Conservation (phyloP, 2,113 vertebrate genomes). For the Embiotoca jacksoni region DNA sequence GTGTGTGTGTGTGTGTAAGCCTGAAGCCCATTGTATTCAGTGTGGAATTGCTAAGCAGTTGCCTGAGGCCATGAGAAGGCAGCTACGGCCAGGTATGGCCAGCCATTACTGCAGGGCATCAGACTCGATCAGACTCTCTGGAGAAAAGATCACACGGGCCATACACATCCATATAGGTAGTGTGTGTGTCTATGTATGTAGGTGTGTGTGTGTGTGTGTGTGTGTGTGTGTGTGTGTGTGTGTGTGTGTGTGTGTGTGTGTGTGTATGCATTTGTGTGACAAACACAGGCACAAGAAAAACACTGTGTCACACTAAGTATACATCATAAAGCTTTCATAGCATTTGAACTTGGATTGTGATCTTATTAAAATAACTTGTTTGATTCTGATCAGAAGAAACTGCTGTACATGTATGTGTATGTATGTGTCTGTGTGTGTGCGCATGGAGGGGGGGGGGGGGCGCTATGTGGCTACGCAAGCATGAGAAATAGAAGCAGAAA, state of each 20-base stretch:
- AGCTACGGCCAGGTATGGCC: conserved; percentile 82
- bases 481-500: conserved; percentile 25
- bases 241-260: conserved; percentile 48
- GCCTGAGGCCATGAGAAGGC: conserved; percentile 83
- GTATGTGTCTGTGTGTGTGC: background rate
- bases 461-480: background rate
- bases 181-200: conserved; percentile 31
- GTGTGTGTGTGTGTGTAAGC: conserved; percentile 32
- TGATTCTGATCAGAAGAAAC: conserved; percentile 49
- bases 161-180: conserved; percentile 67
- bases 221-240: conserved; percentile 57
- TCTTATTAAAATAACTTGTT: conserved; percentile 52
- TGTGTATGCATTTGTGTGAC: conserved; percentile 61
- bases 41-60: conserved; percentile 86
- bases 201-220: conserved; percentile 44
- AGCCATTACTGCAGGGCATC: conserved; percentile 83
- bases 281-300: conserved; percentile 54
- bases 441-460: too few species aligned
- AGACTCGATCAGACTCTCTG: conserved; percentile 81
- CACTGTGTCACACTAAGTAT: conserved; percentile 3
- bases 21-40: conserved; percentile 82
- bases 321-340: conserved; percentile 38
- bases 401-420: conserved; percentile 4
- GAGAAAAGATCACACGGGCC: conserved; percentile 76
- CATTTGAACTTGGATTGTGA: conserved; percentile 53